These are phyloP conservation scores for Sisyra nigra DNA, from an alignment of 2,888 invertebrate genomes.

Conservation along the genomic window DNA sequence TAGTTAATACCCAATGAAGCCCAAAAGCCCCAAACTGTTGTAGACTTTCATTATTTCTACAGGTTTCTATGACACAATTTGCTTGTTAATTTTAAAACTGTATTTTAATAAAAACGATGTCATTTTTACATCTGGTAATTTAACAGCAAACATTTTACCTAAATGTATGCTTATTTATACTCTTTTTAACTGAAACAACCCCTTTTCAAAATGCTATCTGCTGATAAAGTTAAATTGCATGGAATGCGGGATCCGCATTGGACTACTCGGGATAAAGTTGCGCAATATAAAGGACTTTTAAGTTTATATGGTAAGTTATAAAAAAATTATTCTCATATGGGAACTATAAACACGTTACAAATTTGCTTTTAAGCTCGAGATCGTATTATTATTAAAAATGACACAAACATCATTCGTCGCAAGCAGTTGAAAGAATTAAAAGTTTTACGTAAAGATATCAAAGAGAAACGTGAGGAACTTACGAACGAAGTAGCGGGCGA, in stretches of 20 bases:
- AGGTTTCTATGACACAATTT: too few relatives aligned
- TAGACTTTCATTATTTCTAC: too few relatives aligned
- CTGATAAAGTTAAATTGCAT: constrained; percentile 39
- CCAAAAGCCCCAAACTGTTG: too few relatives aligned
- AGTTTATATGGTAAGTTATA: constrained; percentile 39
- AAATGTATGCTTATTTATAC: too few relatives aligned
- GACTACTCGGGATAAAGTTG: constrained; percentile 47
- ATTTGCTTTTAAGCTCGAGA: constrained; percentile 25
- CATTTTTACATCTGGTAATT: too few relatives aligned
- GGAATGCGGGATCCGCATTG: constrained; percentile 47
- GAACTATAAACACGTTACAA: not conserved
- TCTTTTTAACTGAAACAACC: too few relatives aligned
- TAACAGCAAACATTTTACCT: too few relatives aligned
- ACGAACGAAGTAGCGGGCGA: constrained; percentile 41
- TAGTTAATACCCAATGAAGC: too few relatives aligned
- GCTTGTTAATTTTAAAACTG: too few relatives aligned
- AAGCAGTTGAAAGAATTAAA: constrained; percentile 40
- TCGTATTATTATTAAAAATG: constrained; percentile 40
- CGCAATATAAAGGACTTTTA: constrained; percentile 46
- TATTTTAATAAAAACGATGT: too few relatives aligned
- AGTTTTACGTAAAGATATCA: constrained; percentile 37
- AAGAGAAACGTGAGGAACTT: constrained; percentile 34
- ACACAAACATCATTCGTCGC: constrained; percentile 29
- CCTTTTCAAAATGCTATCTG: constrained; percentile 30
- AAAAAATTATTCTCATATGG: not conserved